Percentiles rank a stretch among this genome's conserved stretches.
Evolutionary conservation across 2,888 invertebrate genomes (phyloP).

Genomic region (Rhagonycha lutea): DNA sequence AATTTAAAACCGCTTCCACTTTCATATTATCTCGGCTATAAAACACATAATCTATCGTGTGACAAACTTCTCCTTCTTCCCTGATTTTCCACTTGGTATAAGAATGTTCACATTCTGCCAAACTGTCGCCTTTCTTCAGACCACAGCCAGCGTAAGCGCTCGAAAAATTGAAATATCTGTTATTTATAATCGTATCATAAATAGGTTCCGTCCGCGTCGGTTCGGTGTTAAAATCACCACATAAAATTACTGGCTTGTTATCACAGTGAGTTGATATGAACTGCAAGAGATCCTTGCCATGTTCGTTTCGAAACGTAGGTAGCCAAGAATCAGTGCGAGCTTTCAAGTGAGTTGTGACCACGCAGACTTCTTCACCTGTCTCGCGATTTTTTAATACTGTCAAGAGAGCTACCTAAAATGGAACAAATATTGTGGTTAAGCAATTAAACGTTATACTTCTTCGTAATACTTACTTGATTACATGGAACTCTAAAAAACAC

Average conservation of each 20-base stretch:
- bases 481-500: conserved; percentile 76
- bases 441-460: neutral
- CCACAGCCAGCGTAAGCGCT: conserved; percentile 60
- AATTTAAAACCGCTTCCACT: conserved; percentile 60
- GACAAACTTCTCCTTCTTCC: conserved; percentile 71
- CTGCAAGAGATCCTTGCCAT: conserved; percentile 68
- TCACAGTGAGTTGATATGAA: conserved; percentile 58
- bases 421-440: neutral
- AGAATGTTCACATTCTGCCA: conserved; percentile 62
- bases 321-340: conserved; percentile 70
- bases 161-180: conserved; percentile 53
- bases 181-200: conserved; percentile 63
- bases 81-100: conserved; percentile 80
- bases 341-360: conserved; percentile 76
- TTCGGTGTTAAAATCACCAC: conserved; percentile 80
- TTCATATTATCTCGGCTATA: conserved; percentile 62
- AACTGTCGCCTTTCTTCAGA: conserved; percentile 28
- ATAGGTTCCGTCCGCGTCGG: conserved; percentile 73
- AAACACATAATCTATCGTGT: conserved; percentile 78
- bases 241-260: conserved; percentile 65
- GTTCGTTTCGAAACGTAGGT: conserved; percentile 70
- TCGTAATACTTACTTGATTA: conserved; percentile 61
- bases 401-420: conserved; percentile 64
- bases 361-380: conserved; percentile 64
- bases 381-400: conserved; percentile 59